Conservation (phyloP, 2,113 vertebrate species). For the Hippocampus zosterae region DNA sequence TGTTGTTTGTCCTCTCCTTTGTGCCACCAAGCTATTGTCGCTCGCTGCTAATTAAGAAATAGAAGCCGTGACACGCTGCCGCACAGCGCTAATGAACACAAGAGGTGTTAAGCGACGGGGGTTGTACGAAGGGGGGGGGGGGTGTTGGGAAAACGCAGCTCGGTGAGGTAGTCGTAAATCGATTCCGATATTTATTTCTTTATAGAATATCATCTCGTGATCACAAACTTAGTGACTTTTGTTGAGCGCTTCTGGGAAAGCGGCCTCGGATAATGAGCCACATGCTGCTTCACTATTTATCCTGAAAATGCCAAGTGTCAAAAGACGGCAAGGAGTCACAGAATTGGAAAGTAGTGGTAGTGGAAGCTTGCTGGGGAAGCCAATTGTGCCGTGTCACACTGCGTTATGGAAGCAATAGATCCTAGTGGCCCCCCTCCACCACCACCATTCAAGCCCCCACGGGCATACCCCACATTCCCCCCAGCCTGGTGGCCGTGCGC, state of each 20-base stretch:
- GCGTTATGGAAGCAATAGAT: constrained; percentile 4
- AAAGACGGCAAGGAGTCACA: neutral
- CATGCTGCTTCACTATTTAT: neutral
- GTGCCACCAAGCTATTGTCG: neutral
- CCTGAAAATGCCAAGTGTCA: neutral
- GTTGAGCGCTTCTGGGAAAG: neutral
- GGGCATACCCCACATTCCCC: neutral
- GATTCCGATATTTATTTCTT: too few species aligned
- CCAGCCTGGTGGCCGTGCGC: neutral
- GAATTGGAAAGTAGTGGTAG: neutral
- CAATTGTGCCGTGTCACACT: constrained; percentile 2
- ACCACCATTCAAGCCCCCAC: neutral
- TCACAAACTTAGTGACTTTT: too few species aligned
- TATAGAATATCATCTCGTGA: too few species aligned
- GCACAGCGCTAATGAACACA: neutral
- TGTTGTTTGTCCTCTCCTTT: neutral
- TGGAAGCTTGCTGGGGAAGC: neutral
- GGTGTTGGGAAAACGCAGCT: neutral
- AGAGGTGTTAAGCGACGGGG: neutral
- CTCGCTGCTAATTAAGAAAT: constrained; percentile 3
- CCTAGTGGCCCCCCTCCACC: neutral
- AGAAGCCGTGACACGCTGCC: neutral
- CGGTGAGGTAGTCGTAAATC: neutral
- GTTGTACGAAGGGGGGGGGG: neutral
- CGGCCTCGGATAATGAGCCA: neutral